These are phyloP conservation scores for Anticlea derivata DNA, from an alignment of 2,888 invertebrate species.

Conservation along the genomic window DNA sequence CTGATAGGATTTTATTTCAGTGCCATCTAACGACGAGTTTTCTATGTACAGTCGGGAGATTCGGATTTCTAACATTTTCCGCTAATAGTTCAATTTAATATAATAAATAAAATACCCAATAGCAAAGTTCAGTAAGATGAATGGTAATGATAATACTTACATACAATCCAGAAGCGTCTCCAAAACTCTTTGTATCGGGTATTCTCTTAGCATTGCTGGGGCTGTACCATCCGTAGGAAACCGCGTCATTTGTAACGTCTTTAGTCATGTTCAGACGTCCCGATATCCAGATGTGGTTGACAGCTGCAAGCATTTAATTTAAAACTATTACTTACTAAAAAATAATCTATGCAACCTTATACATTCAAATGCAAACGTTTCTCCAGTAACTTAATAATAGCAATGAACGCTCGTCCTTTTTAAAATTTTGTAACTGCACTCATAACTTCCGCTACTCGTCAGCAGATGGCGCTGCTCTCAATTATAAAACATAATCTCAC, in stretches of 20 bases:
- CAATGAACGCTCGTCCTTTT: too few relatives aligned
- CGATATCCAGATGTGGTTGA: conserved; percentile 72
- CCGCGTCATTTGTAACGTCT: conserved; percentile 49
- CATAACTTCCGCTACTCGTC: conserved; percentile 2
- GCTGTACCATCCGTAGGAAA: conserved; percentile 62
- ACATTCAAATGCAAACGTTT: too few relatives aligned
- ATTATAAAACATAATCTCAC: conserved; percentile 46
- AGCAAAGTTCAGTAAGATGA: too few relatives aligned
- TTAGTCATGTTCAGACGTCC: conserved; percentile 69
- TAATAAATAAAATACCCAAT: too few relatives aligned
- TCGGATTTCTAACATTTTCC: too few relatives aligned
- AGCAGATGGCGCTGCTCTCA: conserved; percentile 34
- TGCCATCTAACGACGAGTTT: not conserved
- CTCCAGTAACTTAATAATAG: too few relatives aligned
- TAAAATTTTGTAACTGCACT: not conserved
- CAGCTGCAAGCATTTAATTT: conserved; percentile 49
- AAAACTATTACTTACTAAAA: too few relatives aligned
- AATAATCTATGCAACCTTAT: too few relatives aligned
- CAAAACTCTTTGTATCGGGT: conserved; percentile 50
- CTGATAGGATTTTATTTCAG: not conserved
- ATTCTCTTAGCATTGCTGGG: conserved; percentile 58
- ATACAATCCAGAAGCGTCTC: conserved; percentile 41
- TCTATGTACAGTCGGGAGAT: not conserved
- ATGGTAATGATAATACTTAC: too few relatives aligned
- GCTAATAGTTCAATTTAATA: too few relatives aligned